phyloP scores from a whole-genome alignment of 1,140 invertebrate genomes.

The Drosophila funebris region DNA sequence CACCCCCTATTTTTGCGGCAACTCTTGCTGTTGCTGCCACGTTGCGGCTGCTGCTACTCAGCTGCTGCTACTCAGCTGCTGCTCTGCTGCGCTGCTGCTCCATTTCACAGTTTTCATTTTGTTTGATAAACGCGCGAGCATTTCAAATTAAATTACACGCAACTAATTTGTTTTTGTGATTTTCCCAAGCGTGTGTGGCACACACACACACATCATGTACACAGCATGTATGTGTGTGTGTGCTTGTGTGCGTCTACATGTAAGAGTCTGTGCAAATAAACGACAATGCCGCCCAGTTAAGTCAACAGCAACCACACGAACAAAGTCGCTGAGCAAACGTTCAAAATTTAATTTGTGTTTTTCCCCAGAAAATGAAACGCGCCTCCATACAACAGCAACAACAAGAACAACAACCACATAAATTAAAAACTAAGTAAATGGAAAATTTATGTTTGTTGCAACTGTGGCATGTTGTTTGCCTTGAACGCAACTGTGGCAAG shows the following conservation, averaged over 20 bases:
- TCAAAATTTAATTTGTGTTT: constrained; percentile 40
- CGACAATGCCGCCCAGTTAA: constrained; percentile 35
- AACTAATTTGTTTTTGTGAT: constrained; percentile 79
- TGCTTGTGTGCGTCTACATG: too few relatives aligned
- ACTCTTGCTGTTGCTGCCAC: constrained; percentile 1
- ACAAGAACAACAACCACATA: too few relatives aligned
- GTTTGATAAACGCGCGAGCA: constrained; percentile 76
- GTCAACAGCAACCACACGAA: constrained; percentile 42
- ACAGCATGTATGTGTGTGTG: constrained; percentile 3
- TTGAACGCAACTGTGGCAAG: constrained; percentile 11
- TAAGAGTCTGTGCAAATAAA: constrained; percentile 16
- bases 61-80: not conserved
- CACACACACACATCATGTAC: constrained; percentile 13
- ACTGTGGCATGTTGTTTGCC: constrained; percentile 5
- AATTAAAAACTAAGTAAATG: not conserved
- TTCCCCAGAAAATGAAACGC: constrained; percentile 14
- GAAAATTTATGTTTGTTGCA: constrained; percentile 1
- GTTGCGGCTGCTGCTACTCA: constrained; percentile 3
- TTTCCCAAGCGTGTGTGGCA: constrained; percentile 28
- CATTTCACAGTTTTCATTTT: constrained; percentile 75
- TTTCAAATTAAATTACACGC: constrained; percentile 81
- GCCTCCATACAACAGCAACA: not conserved
- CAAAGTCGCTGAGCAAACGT: constrained; percentile 42
- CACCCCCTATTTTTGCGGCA: constrained; percentile 43
- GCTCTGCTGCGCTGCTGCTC: constrained; percentile 34